Evolutionary conservation across 2,888 invertebrate genomes (phyloP).

Genomic region (Drosophila mimica): DNA sequence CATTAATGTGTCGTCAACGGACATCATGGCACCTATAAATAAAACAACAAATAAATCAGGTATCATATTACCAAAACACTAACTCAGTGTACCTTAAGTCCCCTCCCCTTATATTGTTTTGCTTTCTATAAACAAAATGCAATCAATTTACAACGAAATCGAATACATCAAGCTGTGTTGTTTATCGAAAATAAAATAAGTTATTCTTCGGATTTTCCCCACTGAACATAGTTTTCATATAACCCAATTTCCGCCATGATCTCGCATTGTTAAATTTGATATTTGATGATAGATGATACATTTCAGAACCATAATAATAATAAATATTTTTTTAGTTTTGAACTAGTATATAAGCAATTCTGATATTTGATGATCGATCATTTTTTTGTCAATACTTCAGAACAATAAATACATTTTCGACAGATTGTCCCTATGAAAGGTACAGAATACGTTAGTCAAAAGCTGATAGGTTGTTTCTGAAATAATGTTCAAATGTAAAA

Average conservation of each 20-base stretch:
- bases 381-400: background rate
- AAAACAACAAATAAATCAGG: conserved; percentile 9
- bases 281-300: background rate
- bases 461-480: background rate
- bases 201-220: background rate
- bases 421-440: background rate
- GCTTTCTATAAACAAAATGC: background rate
- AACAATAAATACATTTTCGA: background rate
- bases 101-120: background rate
- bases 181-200: background rate
- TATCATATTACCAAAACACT: conserved; percentile 1
- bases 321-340: background rate
- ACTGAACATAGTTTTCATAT: background rate
- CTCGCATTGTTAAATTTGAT: no score
- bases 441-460: background rate
- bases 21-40: conserved; percentile 95
- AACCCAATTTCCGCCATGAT: background rate
- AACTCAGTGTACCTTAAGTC: background rate
- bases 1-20: conserved; percentile 99
- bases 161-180: background rate
- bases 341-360: background rate
- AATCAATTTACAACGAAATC: background rate
- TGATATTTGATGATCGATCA: background rate
- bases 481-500: background rate
- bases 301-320: no score